Evolutionary conservation across 2,797 vertebrate species (phyloP), one percentile per base, ranked within the genome.

Genomic region (Galago senegalensis): DNA sequence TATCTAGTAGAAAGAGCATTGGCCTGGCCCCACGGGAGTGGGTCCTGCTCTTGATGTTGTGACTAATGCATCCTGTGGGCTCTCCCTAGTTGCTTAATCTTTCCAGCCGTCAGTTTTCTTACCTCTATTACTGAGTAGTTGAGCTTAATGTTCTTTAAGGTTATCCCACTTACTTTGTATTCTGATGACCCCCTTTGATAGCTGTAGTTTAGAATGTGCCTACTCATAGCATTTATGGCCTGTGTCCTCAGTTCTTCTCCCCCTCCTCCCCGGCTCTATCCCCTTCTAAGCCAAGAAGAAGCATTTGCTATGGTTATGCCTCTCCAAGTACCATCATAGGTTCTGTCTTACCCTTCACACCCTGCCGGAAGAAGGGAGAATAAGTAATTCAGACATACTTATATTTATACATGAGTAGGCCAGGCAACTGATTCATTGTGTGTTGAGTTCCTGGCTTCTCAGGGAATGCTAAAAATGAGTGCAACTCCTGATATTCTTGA

Each of bases 111-210:
- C 29, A 58, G 27, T 87, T 94, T 92, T 83, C 60, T 56, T 25
- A 7, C 84, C 61, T 85, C 34, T 89, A 1, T 58, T 56, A 65
- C 17, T 12, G 29, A 18, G 40, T 93, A 77, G 18, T 77, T 89
- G 69, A 92, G 34, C 58, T 95, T 70, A 72, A 40, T 91, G 25
- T 87, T 79, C 58, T 86, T 79, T 81, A 34, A 89, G 20, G 25
- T 72, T 40, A 31, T 89, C 29, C 34, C n/a, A 53, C 34, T 31
- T 75, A 37, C 87, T 92, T 27, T 87, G 63, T 81, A 13, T 80
- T 94, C 88, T 16, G 5, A 82, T 40, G 79, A 84, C 40, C 40
- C 40, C 10, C 4, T 81, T 81, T 85, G 58, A 73, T 61, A 29
- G 67, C 63, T 79, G 16, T 85, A 91, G 63, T 23, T 85, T 88